Conservation (phyloP, 2,888 invertebrate genomes). For the Andrena bucephala region DNA sequence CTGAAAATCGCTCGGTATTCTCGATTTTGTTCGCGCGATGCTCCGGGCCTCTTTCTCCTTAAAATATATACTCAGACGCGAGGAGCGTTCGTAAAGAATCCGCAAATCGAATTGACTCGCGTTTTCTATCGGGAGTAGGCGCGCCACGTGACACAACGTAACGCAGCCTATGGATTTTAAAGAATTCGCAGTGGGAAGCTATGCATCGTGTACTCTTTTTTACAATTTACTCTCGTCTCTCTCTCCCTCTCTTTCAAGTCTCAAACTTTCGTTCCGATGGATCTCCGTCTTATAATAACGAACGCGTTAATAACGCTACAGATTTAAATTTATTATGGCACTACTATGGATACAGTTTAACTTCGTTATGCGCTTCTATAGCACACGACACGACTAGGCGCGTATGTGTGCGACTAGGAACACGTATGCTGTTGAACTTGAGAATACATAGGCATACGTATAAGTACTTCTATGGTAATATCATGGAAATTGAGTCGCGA, state of each 20-base stretch:
- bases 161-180: conserved; percentile 72
- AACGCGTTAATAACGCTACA: background rate
- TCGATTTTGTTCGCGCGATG: conserved; percentile 10
- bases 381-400: too few relatives aligned
- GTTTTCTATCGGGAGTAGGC: conserved; percentile 84
- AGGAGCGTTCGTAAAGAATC: conserved; percentile 65
- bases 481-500: conserved; percentile 4
- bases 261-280: background rate
- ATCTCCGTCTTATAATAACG: background rate
- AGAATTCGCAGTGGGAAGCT: conserved; percentile 79
- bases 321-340: background rate
- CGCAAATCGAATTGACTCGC: conserved; percentile 84
- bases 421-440: background rate
- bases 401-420: background rate
- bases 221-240: background rate
- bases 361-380: background rate
- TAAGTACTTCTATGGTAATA: background rate
- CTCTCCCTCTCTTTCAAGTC: background rate
- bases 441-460: background rate
- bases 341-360: conserved; percentile 15
- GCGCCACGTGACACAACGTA: conserved; percentile 49
- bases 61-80: conserved; percentile 5
- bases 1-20: conserved; percentile 52
- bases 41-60: background rate
- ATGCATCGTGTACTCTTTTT: conserved; percentile 22